Base-by-base conservation (phyloP, 2,888 invertebrate species). In the Thumatha senex region DNA sequence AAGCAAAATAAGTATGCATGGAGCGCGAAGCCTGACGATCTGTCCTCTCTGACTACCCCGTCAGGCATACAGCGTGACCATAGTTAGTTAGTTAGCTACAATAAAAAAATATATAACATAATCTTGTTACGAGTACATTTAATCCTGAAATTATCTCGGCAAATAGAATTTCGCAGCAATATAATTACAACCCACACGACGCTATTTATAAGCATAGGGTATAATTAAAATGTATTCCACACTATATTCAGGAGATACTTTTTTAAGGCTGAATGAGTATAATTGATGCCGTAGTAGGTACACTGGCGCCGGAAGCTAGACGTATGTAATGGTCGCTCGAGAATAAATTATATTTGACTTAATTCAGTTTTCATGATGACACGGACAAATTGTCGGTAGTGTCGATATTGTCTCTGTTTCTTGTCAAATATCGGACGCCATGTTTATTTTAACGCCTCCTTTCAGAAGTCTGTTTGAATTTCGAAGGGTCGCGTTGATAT, bases 301-400 rank as follows among this genome's bases (percentile, higher is more conserved):
- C 18, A 24, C 18, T 24, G 48, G 52, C 52, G 52, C 52, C 52
- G 33, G 29, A 47, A 47, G 44, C 36, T 29, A 53, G 61, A 50
- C 61, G 38, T 51, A 29, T 47, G 50, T 64, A 60, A 65, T 52
- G 40, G 50, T 34, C 49, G 43, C 33, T 24, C 18, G 43, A 44
- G 65, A 64, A 66, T 64, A 64, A 54, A 68, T 68, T 68, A 68
- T 61, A 56, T 67, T 64, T 48, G 50, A 47, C 61, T 68, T 54
- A 51, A 58, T 68, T 57, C 42, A 46, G 40, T 46, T 57, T 56
- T 55, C 48, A 56, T 54, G 48, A 35, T 45, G 61, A 50, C 65
- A 68, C 30, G 13, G 24, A 39, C 58, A 64, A 24, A 64, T 61
- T 61, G 55, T 53, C 41, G 36, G 13, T 36, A 41, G 44, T 44